Conservation (phyloP, 2,113 vertebrate species). For the Nothocercus julius region DNA sequence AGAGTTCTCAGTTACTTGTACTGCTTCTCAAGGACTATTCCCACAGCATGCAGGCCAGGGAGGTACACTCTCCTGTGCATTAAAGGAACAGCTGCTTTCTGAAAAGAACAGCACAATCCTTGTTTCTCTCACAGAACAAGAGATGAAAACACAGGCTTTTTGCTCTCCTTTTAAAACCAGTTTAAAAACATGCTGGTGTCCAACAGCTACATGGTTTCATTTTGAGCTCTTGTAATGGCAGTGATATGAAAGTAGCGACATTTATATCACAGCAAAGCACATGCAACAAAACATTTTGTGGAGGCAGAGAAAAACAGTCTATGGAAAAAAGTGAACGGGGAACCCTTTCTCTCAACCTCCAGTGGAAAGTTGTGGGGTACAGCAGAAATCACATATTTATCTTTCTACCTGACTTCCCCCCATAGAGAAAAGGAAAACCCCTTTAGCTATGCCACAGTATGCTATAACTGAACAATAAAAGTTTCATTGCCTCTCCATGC, state of each 20-base stretch:
- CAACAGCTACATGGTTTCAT: not conserved
- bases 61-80: rapidly evolving
- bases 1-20: not conserved
- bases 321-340: constrained; percentile 21
- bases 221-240: not conserved
- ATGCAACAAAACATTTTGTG: constrained; percentile 18
- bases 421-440: not conserved
- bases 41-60: rapidly evolving
- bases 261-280: constrained; percentile 29
- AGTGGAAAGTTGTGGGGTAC: not conserved
- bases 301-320: not conserved
- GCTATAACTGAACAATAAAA: not conserved
- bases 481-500: not conserved
- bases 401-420: not conserved
- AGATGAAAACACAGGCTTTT: not conserved
- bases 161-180: not conserved
- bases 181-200: not conserved
- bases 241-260: constrained; percentile 14
- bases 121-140: not conserved
- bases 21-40: not conserved
- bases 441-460: not conserved
- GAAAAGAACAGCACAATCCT: not conserved
- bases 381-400: not conserved
- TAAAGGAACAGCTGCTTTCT: not conserved
- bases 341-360: not conserved